phyloP scores from a whole-genome alignment of 2,797 vertebrate genomes.

The Notolepis coatsorum region DNA sequence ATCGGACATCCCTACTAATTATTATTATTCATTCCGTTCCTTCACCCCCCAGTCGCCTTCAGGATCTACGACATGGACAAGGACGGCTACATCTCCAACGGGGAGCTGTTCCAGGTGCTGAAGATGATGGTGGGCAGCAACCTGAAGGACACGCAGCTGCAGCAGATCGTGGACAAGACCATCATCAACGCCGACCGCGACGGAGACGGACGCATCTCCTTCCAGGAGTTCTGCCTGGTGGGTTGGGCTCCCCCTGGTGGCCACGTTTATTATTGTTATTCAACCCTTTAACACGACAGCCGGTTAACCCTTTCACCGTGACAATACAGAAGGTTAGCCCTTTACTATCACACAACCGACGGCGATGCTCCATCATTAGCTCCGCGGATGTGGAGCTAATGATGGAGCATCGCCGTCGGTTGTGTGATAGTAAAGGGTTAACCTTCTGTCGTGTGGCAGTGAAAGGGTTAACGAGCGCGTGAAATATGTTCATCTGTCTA shows the following conservation, averaged over 20 bases:
- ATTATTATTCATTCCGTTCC: neutral
- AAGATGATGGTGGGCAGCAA: constrained; percentile 98
- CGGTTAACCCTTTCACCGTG: neutral
- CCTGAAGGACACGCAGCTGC: constrained; percentile 95
- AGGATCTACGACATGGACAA: constrained; percentile 97
- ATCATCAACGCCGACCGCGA: constrained; percentile 93
- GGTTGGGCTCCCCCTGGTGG: constrained; percentile 55
- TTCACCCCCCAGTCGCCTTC: constrained; percentile 86
- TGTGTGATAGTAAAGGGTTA: no score
- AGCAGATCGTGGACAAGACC: constrained; percentile 87
- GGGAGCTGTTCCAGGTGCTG: constrained; percentile 94
- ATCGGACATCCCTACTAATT: no score
- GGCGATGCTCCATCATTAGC: no score
- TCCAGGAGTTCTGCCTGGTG: constrained; percentile 93
- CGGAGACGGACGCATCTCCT: constrained; percentile 93
- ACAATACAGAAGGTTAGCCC: neutral
- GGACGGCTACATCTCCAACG: constrained; percentile 94
- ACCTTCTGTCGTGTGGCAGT: no score
- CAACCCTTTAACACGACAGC: neutral
- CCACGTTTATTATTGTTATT: neutral
- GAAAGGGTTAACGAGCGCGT: no score
- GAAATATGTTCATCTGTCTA: no score
- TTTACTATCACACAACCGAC: no score
- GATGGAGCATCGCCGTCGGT: no score
- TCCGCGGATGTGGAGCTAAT: no score